Evolutionary conservation across 1,140 invertebrate species (phyloP), one percentile per base, ranked within the genome.

Genomic region (Ceratina calcarata): DNA sequence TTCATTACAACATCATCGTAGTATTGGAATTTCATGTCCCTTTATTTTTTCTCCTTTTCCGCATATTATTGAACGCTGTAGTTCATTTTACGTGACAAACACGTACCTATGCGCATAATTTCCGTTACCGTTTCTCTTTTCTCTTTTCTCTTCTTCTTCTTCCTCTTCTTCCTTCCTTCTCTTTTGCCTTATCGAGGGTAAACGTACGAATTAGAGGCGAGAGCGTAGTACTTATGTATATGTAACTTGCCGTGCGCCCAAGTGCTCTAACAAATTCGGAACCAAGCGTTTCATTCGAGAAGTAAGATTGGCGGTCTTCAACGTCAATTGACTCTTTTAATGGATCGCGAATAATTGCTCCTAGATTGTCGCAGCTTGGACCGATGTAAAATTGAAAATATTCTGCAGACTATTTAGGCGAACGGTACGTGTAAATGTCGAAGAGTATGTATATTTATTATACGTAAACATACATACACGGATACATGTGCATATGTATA

Each of bases 401-500:
- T 86, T 85, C 61, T 55, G 76, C 74, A 71, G 78, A 60, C 82
- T 75, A 77, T 82, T 78, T 73, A 55, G 71, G 67, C 71, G 77
- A 78, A 72, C 67, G 75, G 80, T 70, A 85, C 65, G 80, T 85
- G 72, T 81, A 61, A 76, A 80, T 80, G 73, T 78, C 67, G 58
- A 62, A 58, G 66, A 76, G 79, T 86, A 86, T 82, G 71, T 84
- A 67, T 83, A 86, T 78, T 81, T 82, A 77, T 82, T 45, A 86
- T 79, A 86, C 74, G 79, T 85, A 85, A 75, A 86, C 81, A 81
- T 83, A 82, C 79, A 79, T 86, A 82, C 78, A 80, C 76, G 76
- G 61, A 62, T 84, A 78, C 62, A 73, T 82, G 80, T 85, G 86
- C 81, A 81, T 88, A 86, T 88, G 80, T 83, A 82, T 86, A 87